phyloP scores from a whole-genome alignment of 1,140 invertebrate species.

The Oreohelix idahoensis region DNA sequence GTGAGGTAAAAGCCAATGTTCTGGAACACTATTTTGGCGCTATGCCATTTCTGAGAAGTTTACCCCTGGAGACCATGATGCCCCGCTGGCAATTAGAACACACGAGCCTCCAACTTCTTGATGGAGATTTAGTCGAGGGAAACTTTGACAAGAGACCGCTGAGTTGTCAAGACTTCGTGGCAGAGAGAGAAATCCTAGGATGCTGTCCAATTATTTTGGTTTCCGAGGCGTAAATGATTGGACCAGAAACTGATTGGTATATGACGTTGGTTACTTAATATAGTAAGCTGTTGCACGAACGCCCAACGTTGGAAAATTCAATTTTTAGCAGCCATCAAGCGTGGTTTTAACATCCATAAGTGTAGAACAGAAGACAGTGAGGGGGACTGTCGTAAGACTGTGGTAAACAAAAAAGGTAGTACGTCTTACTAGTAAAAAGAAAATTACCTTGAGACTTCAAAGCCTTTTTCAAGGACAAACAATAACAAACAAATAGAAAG shows the following conservation, averaged over 20 bases:
- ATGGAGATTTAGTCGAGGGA: background rate
- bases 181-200: background rate
- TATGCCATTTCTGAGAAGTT: background rate
- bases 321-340: too few relatives aligned
- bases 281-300: too few relatives aligned
- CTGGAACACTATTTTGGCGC: background rate
- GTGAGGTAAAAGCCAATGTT: background rate
- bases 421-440: too few relatives aligned
- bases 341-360: too few relatives aligned
- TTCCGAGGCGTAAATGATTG: background rate
- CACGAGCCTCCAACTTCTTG: background rate
- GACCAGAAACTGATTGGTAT: background rate
- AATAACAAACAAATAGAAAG: too few relatives aligned
- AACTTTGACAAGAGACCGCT: background rate
- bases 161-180: background rate
- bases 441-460: too few relatives aligned
- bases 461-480: too few relatives aligned
- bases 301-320: too few relatives aligned
- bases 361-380: too few relatives aligned
- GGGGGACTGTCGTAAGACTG: too few relatives aligned
- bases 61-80: background rate
- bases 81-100: background rate
- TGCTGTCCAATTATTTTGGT: conserved; percentile 1
- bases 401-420: too few relatives aligned
- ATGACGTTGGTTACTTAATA: background rate